Base-by-base conservation (phyloP, 2,888 invertebrate species). In the Melieria omissa region DNA sequence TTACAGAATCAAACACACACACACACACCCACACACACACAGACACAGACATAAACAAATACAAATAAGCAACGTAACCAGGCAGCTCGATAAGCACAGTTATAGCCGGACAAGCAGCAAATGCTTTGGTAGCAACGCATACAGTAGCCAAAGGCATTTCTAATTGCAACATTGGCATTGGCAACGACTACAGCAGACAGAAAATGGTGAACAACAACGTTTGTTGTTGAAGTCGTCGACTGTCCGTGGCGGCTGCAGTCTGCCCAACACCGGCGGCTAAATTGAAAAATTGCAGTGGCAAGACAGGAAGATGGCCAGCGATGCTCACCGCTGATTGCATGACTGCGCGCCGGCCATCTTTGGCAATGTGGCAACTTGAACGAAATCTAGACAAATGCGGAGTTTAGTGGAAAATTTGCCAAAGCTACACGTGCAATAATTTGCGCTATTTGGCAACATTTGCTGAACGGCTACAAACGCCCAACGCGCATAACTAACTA, bases 71-170 rank as follows among this genome's bases (percentile, higher is more conserved):
- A 65, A 12, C 52, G 29, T 16, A 52, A 64, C 29, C 14, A 41
- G 46, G 46, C 42, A 29, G 44, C 60, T 29, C 29, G 29, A 29
- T 29, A 29, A 29, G 29, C 29, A 29, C 67, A 52, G 44, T 14
- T 61, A 61, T 29, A 47, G 60, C 46, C 57, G 29, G 41, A 60
- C 67, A 67, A 60, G 60, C 49, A 42, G 52, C 58, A 63, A 12
- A 14, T 6, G 52, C 41, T 29, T 29, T 29, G 29, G 29, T 29
- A 29, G 29, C 29, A 29, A 29, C 44, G 10, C 29, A 58, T 47
- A 80, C 81, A 75, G 81, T 79, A 81, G 81, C 80, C 78, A 75
- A 80, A 73, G 76, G 79, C 78, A 79, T 80, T 77, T 80, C 79
- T 80, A 81, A 81, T 81, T 81, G 80, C 80, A 75, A 80, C 81